Base-by-base conservation (phyloP, 2,888 invertebrate genomes). In the Eremobia ochroleuca region DNA sequence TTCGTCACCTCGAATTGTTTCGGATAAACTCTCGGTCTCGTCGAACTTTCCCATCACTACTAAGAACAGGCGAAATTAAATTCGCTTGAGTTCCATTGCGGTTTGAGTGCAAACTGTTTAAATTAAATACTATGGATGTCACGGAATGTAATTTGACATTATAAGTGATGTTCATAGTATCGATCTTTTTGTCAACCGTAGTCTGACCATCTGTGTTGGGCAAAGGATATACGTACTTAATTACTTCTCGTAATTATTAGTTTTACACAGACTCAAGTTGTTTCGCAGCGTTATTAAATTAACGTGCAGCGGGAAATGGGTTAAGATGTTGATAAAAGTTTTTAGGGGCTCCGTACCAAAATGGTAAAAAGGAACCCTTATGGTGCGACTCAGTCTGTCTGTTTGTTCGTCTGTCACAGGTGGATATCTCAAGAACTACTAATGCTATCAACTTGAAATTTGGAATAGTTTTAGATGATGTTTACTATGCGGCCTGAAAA, bases 1-100 rank as follows among this genome's bases (percentile, higher is more conserved):
- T 91, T 91, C 86, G 88, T 90, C 92, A 90, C 89, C 89, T 89
- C 86, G 80, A 87, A 89, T 88, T 89, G 87, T 89, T 88, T 87
- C 79, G 73, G 83, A 85, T 86, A 86, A 89, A 91, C 88, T 87
- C 81, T 75, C 67, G 73, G 64, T 87, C 82, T 74, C 77, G 69
- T 46, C 64, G 71, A 79, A 86, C 76, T 87, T 84, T 77, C 76
- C 69, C 84, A 79, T 62, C 79, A 77, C 85, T 80, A 68, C 68
- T 58, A 21, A 76, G 79, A 66, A 81, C 74, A 59, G 73, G 37
- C 70, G 76, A 84, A 87, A 86, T 82, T 86, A 83, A 88, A 88
- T 87, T 82, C 73, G 76, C 85, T 76, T 64, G 65, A 73, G 66
- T 83, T 87, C 69, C 77, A 77, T 79, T 46, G 31, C 65, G 74